These are phyloP conservation scores for Sebastes oblongus DNA, from an alignment of 2,797 vertebrate species.

Conservation along the genomic window DNA sequence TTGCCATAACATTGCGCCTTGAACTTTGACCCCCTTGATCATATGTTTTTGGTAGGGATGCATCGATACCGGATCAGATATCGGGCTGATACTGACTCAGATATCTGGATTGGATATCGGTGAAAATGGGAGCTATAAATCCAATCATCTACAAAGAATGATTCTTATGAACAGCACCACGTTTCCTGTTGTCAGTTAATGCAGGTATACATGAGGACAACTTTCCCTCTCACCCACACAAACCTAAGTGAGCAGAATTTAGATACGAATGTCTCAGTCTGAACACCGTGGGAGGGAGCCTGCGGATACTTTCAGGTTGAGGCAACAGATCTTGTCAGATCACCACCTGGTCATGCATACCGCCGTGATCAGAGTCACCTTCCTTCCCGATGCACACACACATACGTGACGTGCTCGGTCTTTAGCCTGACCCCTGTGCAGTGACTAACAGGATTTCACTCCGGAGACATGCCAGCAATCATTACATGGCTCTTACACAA, in stretches of 20 bases:
- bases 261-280: conserved; percentile 17
- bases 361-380: conserved; percentile 59
- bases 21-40: no score
- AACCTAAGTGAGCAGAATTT: conserved; percentile 16
- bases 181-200: conserved; percentile 13
- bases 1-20: no score
- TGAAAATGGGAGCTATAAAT: background rate
- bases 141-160: background rate
- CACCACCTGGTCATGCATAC: conserved; percentile 60
- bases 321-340: conserved; percentile 54
- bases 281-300: conserved; percentile 37
- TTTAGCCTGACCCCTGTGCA: conserved; percentile 60
- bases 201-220: conserved; percentile 9
- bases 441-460: conserved; percentile 80
- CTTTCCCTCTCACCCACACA: conserved; percentile 13
- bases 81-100: no score
- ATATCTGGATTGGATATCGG: no score
- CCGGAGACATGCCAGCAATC: conserved; percentile 77
- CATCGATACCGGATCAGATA: no score
- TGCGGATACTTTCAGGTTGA: conserved; percentile 34
- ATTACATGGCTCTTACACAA: conserved; percentile 83
- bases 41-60: no score
- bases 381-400: conserved; percentile 47
- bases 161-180: background rate
- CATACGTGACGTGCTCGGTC: conserved; percentile 27